phyloP scores from a whole-genome alignment of 2,797 vertebrate genomes.

The Manis javanica region DNA sequence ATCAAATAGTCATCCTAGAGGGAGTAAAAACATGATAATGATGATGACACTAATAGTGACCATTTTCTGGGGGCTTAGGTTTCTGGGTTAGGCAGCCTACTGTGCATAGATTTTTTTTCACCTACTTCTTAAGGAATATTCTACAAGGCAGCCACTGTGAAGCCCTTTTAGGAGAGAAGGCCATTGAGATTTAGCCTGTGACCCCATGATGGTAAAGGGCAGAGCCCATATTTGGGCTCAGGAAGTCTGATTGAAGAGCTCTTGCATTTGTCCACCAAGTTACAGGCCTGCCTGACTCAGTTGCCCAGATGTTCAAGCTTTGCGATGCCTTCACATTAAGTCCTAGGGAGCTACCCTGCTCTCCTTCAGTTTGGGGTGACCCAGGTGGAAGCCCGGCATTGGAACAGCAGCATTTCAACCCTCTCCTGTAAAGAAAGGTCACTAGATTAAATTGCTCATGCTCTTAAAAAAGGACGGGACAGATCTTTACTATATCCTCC shows the following conservation, averaged over 20 bases:
- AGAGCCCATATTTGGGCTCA: neutral
- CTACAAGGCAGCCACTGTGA: rapidly evolving
- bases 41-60: rapidly evolving
- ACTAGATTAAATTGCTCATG: neutral
- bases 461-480: neutral
- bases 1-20: neutral
- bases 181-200: neutral
- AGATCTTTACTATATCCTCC: neutral
- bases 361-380: neutral
- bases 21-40: rapidly evolving
- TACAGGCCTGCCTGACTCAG: neutral
- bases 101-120: neutral
- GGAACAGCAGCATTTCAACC: neutral
- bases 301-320: neutral
- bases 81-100: neutral
- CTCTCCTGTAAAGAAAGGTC: neutral
- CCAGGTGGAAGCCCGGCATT: neutral
- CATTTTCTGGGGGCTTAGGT: neutral
- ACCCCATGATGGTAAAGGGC: rapidly evolving
- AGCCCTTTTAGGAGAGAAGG: neutral
- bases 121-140: neutral
- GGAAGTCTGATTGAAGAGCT: neutral
- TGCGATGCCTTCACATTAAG: no score
- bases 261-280: rapidly evolving
- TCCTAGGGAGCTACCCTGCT: neutral